A percentile compares a stretch with the other conserved stretches of the same genome.
Conservation (phyloP, 2,888 invertebrate species). For the Diaprepes abbreviatus region DNA sequence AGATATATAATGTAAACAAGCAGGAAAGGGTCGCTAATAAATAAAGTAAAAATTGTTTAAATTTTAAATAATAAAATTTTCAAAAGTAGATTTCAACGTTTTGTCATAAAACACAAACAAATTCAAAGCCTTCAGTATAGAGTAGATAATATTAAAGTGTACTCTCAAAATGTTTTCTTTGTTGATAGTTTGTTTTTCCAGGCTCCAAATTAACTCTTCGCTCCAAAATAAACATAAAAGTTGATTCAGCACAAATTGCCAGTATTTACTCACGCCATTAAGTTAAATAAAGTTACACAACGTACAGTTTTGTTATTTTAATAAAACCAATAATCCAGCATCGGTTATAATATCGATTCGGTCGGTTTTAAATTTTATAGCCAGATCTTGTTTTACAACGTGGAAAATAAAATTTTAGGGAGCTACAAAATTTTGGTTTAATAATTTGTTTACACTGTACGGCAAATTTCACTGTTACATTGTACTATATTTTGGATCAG, state of each 20-base stretch:
- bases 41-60: too few species aligned
- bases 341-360: not conserved
- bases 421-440: not conserved
- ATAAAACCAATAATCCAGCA: not conserved
- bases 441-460: too few species aligned
- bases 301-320: not conserved
- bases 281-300: not conserved
- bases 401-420: not conserved
- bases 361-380: not conserved
- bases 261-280: not conserved
- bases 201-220: not conserved
- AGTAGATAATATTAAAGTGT: too few species aligned
- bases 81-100: too few species aligned
- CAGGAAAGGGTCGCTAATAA: too few species aligned
- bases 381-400: not conserved
- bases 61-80: too few species aligned
- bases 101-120: too few species aligned
- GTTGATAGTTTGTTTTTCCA: not conserved
- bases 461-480: too few species aligned
- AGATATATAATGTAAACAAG: too few species aligned
- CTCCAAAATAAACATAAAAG: not conserved
- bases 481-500: too few species aligned
- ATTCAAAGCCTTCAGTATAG: too few species aligned
- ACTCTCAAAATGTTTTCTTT: not conserved
- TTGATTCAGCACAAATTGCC: not conserved